Evolutionary conservation across 2,113 vertebrate genomes (phyloP), one percentile per base, ranked within the genome.

Genomic region (Meles meles): DNA sequence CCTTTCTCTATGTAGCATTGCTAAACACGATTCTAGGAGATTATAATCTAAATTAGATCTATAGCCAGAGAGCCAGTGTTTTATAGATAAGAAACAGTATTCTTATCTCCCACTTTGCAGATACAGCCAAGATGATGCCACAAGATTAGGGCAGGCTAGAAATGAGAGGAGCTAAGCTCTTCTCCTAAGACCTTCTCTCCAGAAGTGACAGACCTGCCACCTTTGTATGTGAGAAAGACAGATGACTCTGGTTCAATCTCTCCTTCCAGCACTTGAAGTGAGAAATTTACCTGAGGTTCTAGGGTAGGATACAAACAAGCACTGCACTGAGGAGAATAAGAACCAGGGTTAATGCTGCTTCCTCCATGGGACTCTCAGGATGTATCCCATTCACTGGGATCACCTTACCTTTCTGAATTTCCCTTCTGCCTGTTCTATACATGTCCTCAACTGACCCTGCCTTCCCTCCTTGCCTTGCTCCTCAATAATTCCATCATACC

Each of bases 11-110:
- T 85, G 82, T 34, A 39, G 44, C 61, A 47, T 90, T 82, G 69
- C 57, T 81, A 84, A 79, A 85, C 72, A 55, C 1, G 57, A 15
- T 94, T 92, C 69, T 79, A 59, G 88, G 74, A 90, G 88, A 96
- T 88, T 90, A 76, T 69, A 84, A 96, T 96, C 95, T 96, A 96
- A 97, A 97, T 97, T 97, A 93, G 55, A 82, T 97, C 89, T 97
- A 52, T 17, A 82, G 76, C 34, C 57, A 81, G 85, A 93, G 42
- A 97, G 37, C 76, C 92, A 93, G 49, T 96, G 71, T 81, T 96
- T 95, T 80, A 34, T 47, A 93, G 93, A 94, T 97, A 95, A 94
- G 93, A 95, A 91, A 74, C 31, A 44, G 20, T 91, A 49, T 76
- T 91, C 59, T 81, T 95, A 97, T 97, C 71, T 96, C 77, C 15